Base-by-base conservation (phyloP, 2,888 invertebrate genomes). In the Epirrita christyi region DNA sequence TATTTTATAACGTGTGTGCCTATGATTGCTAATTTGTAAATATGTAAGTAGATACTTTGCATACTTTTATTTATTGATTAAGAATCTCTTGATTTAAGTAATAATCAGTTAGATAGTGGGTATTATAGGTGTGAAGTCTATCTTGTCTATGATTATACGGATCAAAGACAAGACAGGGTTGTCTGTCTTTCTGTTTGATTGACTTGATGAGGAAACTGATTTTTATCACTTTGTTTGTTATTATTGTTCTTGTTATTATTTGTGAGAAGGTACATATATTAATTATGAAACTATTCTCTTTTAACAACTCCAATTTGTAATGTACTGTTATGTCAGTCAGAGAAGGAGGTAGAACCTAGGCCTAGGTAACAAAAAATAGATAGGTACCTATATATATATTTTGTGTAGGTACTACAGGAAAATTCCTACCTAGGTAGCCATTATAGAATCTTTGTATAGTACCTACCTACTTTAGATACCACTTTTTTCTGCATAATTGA, bases 151-250 rank as follows among this genome's bases (percentile, higher is more conserved):
- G 36, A 36, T 34, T 5, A 11, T n/a, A 36, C 11, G 11, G 36
- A 36, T 36, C 36, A 11, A 5, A 11, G 1, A 8, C 32, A 32
- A 9, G 32, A n/a, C n/a, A n/a, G n/a, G n/a, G 34, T 34, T 1
- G 10, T 34, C 34, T 34, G n/a, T n/a, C 5, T 36, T 36, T 8
- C 32, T 2, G 2, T 32, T 32, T 32, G 9, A 32, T 7, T 38
- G 13, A 38, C 11, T 8, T 8, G 38, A n/a, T n/a, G n/a, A n/a
- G n/a, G n/a, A n/a, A n/a, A n/a, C n/a, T n/a, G 28, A 48, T 38
- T 38, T 44, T 80, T 76, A 75, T 44, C 70, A 73, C 80, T 77
- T 68, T 78, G 80, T 78, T 77, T 74, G 75, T 77, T 76, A 71
- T 76, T n/a, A 78, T 73, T 52, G 29, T 62, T 56, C 40, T 61